Conservation (phyloP, 2,113 vertebrate genomes). For the Solea solea region DNA sequence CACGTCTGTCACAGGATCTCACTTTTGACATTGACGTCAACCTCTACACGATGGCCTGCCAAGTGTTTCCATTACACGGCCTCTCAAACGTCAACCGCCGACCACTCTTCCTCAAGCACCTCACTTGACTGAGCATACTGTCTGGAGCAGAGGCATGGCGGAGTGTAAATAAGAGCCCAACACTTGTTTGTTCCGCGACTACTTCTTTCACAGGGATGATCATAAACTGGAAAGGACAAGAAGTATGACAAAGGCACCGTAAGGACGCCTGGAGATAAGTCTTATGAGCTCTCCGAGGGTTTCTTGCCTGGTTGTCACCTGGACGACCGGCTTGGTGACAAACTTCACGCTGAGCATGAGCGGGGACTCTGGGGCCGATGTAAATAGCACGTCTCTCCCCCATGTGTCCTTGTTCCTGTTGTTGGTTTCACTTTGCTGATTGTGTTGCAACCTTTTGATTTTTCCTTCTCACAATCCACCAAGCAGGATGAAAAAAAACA, state of each 20-base stretch:
- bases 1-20: constrained; percentile 73
- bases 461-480: neutral
- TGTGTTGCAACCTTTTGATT: too few species aligned
- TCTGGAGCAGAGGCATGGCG: constrained; percentile 8
- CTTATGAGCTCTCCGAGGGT: constrained; percentile 29
- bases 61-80: constrained; percentile 56
- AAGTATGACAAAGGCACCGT: neutral
- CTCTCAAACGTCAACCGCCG: constrained; percentile 6
- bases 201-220: constrained; percentile 21
- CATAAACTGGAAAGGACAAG: neutral
- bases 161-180: constrained; percentile 24
- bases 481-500: neutral
- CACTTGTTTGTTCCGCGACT: constrained; percentile 2
- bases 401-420: constrained; percentile 32
- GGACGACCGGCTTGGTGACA: constrained; percentile 53
- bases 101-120: constrained; percentile 35
- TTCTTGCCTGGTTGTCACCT: constrained; percentile 55
- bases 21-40: constrained; percentile 78
- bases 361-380: constrained; percentile 46
- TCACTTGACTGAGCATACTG: constrained; percentile 45
- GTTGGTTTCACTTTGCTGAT: constrained; percentile 24
- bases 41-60: constrained; percentile 56
- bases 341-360: constrained; percentile 38
- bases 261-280: constrained; percentile 23
- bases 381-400: constrained; percentile 57